Evolutionary conservation across 2,888 invertebrate genomes (phyloP).

Genomic region (Eurytoma californica): DNA sequence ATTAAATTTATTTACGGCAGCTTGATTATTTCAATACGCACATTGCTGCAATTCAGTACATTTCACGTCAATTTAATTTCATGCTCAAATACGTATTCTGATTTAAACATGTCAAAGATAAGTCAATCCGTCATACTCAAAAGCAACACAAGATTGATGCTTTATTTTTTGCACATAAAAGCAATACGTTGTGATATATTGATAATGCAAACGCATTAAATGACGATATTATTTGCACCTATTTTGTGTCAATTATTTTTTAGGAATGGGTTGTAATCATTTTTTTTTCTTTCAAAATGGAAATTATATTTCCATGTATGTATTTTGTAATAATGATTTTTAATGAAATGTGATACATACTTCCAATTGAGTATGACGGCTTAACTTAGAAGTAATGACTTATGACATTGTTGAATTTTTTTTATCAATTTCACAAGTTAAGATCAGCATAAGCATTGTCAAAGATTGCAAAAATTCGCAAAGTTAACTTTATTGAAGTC

Average conservation of each 20-base stretch:
- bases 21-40: slow-evolving; percentile 18
- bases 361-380: slow-evolving; percentile 32
- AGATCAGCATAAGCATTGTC: too few relatives aligned
- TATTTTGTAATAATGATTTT: slow-evolving; percentile 11
- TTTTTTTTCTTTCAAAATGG: slow-evolving; percentile 13
- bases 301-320: neutral
- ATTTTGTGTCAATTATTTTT: slow-evolving; percentile 48
- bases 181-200: slow-evolving; percentile 44
- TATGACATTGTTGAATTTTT: slow-evolving; percentile 22
- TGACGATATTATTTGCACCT: slow-evolving; percentile 12
- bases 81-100: slow-evolving; percentile 1
- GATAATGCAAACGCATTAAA: neutral
- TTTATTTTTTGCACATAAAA: slow-evolving; percentile 24
- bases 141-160: slow-evolving; percentile 11
- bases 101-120: slow-evolving; percentile 8
- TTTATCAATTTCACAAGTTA: slow-evolving; percentile 17
- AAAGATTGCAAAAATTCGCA: slow-evolving; percentile 13
- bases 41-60: slow-evolving; percentile 4
- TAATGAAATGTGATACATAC: slow-evolving; percentile 25
- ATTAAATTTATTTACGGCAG: slow-evolving; percentile 34
- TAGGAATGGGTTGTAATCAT: slow-evolving; percentile 17
- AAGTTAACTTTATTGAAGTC: neutral
- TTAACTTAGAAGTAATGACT: slow-evolving; percentile 11
- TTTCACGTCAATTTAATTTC: neutral
- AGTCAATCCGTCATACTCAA: slow-evolving; percentile 35